These are phyloP conservation scores for Chrysolina oricalcia DNA, from an alignment of 2,888 invertebrate species.

Conservation along the genomic window DNA sequence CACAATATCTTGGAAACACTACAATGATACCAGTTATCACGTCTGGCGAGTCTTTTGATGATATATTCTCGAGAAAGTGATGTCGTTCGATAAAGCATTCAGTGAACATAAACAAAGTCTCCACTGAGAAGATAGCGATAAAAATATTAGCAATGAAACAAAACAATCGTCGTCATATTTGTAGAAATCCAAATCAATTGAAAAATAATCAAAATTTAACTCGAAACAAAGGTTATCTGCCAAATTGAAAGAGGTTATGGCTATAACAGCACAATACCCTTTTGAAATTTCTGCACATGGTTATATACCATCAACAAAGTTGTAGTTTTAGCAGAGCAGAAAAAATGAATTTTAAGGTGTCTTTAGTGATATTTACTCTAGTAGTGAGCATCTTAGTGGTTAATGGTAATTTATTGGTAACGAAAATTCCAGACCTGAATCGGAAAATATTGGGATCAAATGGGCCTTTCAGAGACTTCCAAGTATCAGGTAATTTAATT, in stretches of 20 bases:
- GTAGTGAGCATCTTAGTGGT: slow-evolving; percentile 16
- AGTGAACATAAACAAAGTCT: neutral
- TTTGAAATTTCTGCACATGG: neutral
- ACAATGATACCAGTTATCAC: too few relatives aligned
- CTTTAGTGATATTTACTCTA: neutral
- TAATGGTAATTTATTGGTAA: neutral
- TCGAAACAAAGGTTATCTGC: slow-evolving; percentile 13
- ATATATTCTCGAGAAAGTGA: neutral
- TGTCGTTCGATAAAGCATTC: neutral
- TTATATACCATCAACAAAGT: neutral
- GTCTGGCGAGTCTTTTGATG: too few relatives aligned
- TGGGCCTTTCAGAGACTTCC: slow-evolving; percentile 50
- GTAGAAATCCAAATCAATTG: neutral
- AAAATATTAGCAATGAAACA: neutral
- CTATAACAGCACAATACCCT: neutral
- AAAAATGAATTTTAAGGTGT: neutral
- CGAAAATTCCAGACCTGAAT: slow-evolving; percentile 45
- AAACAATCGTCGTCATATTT: slow-evolving; percentile 9
- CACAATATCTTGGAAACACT: neutral
- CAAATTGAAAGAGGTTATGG: neutral
- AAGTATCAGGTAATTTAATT: slow-evolving; percentile 41
- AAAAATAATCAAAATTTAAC: neutral
- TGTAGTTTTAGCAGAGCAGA: neutral
- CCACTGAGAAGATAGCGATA: neutral
- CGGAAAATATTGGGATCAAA: slow-evolving; percentile 51